Evolutionary conservation across 2,113 vertebrate species (phyloP).

Genomic region (Gymnobelideus leadbeateri): DNA sequence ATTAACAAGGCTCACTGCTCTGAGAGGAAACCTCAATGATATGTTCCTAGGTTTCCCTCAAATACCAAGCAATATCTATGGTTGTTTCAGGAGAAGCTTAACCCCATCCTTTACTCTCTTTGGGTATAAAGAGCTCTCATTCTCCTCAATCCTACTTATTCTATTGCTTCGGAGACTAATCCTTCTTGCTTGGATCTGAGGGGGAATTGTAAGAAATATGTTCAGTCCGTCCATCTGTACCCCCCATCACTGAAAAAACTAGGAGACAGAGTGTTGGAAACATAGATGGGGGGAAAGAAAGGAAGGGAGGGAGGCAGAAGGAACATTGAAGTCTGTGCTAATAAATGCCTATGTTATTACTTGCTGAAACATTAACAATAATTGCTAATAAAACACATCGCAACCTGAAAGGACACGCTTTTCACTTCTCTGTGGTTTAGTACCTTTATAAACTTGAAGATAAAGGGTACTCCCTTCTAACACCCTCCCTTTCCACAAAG

Average conservation of each 20-base stretch:
- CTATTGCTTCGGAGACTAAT: background rate
- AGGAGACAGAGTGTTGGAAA: background rate
- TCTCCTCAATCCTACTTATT: background rate
- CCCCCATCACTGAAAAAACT: background rate
- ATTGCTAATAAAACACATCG: background rate
- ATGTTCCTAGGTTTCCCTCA: background rate
- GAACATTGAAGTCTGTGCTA: background rate
- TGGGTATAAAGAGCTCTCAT: background rate
- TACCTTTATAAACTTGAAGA: conserved; percentile 29
- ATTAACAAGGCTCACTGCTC: background rate
- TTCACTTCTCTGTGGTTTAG: background rate
- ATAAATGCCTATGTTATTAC: background rate
- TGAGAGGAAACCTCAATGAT: background rate
- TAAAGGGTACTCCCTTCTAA: background rate
- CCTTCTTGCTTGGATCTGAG: conserved; percentile 1
- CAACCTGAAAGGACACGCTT: conserved; percentile 9
- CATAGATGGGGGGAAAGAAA: conserved; percentile 22
- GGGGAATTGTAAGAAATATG: conserved; percentile 39
- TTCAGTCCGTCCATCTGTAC: background rate
- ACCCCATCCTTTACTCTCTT: background rate
- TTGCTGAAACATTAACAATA: conserved; percentile 36
- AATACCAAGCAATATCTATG: background rate
- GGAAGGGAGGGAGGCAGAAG: background rate
- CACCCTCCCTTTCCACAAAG: conserved; percentile 1
- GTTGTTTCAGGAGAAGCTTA: background rate